Percentiles rank a stretch among this genome's conserved stretches.
Evolutionary conservation across 2,113 vertebrate species (phyloP).

Genomic region (Himantopus leucocephalus): DNA sequence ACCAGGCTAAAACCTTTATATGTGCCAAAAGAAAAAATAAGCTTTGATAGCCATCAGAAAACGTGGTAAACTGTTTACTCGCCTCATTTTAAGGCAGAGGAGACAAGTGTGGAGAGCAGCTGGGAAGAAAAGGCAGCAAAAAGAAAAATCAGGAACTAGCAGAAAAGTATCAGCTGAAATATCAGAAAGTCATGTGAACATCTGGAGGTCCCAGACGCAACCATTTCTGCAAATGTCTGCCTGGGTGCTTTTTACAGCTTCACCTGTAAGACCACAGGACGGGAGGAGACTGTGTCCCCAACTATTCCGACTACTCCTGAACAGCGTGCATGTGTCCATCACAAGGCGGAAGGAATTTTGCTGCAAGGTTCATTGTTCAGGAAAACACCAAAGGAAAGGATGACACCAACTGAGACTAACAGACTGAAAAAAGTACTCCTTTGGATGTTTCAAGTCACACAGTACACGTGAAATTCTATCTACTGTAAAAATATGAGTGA

Average conservation of each 20-base stretch:
- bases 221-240: background rate
- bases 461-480: background rate
- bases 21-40: background rate
- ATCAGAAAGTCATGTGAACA: background rate
- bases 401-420: background rate
- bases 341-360: background rate
- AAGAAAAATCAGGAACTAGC: background rate
- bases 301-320: background rate
- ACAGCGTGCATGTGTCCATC: rapidly evolving
- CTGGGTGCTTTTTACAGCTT: background rate
- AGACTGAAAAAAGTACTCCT: background rate
- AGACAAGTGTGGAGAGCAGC: background rate
- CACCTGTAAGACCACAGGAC: background rate
- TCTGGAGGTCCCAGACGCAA: background rate
- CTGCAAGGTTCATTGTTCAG: background rate
- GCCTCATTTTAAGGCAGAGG: background rate
- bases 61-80: background rate
- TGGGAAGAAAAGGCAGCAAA: background rate
- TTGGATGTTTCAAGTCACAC: background rate
- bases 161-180: background rate
- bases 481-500: background rate
- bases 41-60: background rate
- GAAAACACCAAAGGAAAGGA: background rate
- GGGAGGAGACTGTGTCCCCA: background rate
- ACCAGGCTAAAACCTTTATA: background rate